Conservation (phyloP, 2,797 vertebrate species). For the Sebastes kiyomatsui region DNA sequence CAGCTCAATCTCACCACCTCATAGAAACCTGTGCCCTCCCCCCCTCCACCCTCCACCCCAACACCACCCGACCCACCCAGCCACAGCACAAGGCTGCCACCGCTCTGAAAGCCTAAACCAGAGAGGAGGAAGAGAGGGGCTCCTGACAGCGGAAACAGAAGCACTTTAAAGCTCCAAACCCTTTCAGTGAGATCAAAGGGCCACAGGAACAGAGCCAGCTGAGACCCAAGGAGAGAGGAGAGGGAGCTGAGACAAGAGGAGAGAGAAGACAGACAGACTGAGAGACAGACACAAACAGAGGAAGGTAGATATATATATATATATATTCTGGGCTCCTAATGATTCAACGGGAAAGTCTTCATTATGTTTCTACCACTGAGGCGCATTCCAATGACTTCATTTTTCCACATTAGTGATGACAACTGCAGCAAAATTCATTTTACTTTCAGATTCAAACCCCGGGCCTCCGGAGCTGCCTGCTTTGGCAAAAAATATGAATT, state of each 20-base stretch:
- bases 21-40: constrained; percentile 28
- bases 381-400: constrained; percentile 26
- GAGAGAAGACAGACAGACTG: constrained; percentile 35
- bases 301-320: background rate
- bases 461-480: background rate
- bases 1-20: constrained; percentile 60
- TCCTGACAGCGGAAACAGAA: constrained; percentile 83
- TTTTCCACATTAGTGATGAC: constrained; percentile 29
- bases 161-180: constrained; percentile 83
- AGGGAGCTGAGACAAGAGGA: constrained; percentile 64
- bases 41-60: background rate
- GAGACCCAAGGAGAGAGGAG: constrained; percentile 67
- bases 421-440: constrained; percentile 5
- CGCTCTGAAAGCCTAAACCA: constrained; percentile 73
- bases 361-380: constrained; percentile 31
- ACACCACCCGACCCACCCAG: constrained; percentile 44
- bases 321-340: constrained; percentile 27
- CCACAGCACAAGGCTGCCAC: constrained; percentile 64
- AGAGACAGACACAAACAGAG: constrained; percentile 47
- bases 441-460: background rate
- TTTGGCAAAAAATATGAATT: background rate
- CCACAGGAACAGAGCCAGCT: constrained; percentile 72
- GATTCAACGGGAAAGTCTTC: constrained; percentile 39
- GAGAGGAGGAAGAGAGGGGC: constrained; percentile 66
- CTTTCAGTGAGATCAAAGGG: constrained; percentile 83